phyloP scores from a whole-genome alignment of 2,888 invertebrate species.

The Steinernema hermaphroditum region DNA sequence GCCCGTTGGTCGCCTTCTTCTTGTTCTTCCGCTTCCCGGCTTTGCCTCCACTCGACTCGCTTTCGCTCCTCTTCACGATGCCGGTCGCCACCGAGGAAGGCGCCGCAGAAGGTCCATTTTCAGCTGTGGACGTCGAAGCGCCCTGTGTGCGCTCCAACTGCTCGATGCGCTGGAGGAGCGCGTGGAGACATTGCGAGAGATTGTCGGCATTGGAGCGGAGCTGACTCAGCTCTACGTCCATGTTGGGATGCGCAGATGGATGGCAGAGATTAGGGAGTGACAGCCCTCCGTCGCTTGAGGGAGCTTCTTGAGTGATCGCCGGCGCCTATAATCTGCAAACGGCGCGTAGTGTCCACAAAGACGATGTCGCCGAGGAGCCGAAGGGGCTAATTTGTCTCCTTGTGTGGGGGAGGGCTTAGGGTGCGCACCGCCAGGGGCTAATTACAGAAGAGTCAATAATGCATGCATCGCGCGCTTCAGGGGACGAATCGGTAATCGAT shows the following conservation, averaged over 20 bases:
- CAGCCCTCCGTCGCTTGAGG: conserved; percentile 29
- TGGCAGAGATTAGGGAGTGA: conserved; percentile 28
- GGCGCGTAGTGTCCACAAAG: neutral
- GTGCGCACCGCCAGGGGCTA: neutral
- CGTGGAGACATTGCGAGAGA: conserved; percentile 60
- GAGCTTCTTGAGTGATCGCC: conserved; percentile 25
- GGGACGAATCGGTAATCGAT: conserved; percentile 19
- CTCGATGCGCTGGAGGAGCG: conserved; percentile 61
- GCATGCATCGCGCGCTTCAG: neutral
- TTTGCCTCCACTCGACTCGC: neutral
- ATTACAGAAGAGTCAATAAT: conserved; percentile 25
- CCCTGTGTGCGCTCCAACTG: conserved; percentile 48
- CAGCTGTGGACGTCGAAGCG: conserved; percentile 33
- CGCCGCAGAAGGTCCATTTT: conserved; percentile 22
- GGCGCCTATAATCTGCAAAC: conserved; percentile 27
- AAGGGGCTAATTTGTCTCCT: conserved; percentile 13
- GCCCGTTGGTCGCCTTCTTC: conserved; percentile 21
- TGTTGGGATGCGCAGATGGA: conserved; percentile 10
- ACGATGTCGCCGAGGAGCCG: neutral
- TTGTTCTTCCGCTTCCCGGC: conserved; percentile 31
- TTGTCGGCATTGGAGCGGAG: conserved; percentile 62
- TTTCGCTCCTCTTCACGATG: neutral
- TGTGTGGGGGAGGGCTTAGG: no score
- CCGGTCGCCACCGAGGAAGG: neutral
- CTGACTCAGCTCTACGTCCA: conserved; percentile 48